A percentile compares a stretch with the other conserved stretches of the same genome.
Evolutionary conservation across 1,140 invertebrate genomes (phyloP).

Genomic region (Proctacanthus coquilletti): DNA sequence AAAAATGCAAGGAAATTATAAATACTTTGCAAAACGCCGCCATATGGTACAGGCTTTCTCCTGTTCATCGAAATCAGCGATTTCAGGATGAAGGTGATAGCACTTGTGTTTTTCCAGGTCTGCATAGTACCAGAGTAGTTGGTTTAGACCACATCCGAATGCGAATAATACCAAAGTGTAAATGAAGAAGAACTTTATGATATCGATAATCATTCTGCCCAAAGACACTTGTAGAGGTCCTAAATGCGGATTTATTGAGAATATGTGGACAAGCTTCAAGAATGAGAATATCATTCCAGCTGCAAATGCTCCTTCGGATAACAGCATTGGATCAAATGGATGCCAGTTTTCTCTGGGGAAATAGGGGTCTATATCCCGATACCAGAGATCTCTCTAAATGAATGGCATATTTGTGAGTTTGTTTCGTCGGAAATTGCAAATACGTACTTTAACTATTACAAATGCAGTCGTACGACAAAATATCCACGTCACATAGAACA

Average conservation of each 20-base stretch:
- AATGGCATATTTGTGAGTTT: slow-evolving; percentile 1
- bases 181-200: slow-evolving; percentile 88
- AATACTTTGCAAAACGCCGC: slow-evolving; percentile 70
- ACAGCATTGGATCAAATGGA: slow-evolving; percentile 82
- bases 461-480: slow-evolving; percentile 57
- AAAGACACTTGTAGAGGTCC: slow-evolving; percentile 79
- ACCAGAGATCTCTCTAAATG: slow-evolving; percentile 50
- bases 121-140: slow-evolving; percentile 92
- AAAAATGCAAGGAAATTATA: slow-evolving; percentile 1
- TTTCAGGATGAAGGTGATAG: slow-evolving; percentile 49
- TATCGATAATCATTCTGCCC: slow-evolving; percentile 84
- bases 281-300: slow-evolving; percentile 92
- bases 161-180: slow-evolving; percentile 79
- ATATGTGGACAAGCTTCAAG: slow-evolving; percentile 87
- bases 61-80: slow-evolving; percentile 58
- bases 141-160: slow-evolving; percentile 84
- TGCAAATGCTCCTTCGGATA: slow-evolving; percentile 87
- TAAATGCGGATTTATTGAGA: slow-evolving; percentile 87
- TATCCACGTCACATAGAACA: slow-evolving; percentile 86
- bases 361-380: slow-evolving; percentile 54
- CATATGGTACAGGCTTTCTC: slow-evolving; percentile 72
- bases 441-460: slow-evolving; percentile 56
- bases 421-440: background rate
- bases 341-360: slow-evolving; percentile 78
- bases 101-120: slow-evolving; percentile 73